Evolutionary conservation across 2,113 vertebrate species (phyloP).

Genomic region (Amblyornis subalaris): DNA sequence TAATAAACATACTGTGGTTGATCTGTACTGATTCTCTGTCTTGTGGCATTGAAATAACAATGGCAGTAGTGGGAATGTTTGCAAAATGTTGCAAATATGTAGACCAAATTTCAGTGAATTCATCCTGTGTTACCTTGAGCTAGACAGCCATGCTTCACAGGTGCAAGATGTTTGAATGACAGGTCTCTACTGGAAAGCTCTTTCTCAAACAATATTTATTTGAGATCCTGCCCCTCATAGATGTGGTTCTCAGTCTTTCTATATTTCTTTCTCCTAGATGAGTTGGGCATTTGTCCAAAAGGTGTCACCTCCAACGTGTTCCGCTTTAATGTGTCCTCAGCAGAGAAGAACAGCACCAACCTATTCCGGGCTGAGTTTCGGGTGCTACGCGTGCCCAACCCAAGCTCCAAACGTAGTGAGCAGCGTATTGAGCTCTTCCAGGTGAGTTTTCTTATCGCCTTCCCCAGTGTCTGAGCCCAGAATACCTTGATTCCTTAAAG

Average conservation of each 20-base stretch:
- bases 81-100: background rate
- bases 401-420: slow-evolving; percentile 84
- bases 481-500: background rate
- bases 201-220: background rate
- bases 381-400: slow-evolving; percentile 87
- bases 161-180: background rate
- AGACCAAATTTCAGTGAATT: background rate
- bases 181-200: background rate
- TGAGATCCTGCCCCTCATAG: background rate
- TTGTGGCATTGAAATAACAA: background rate
- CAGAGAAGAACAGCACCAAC: slow-evolving; percentile 95
- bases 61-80: background rate
- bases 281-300: slow-evolving; percentile 87
- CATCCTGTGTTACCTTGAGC: background rate
- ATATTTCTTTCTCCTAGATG: slow-evolving; percentile 73
- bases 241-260: slow-evolving; percentile 13
- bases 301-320: slow-evolving; percentile 91
- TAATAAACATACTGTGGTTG: background rate
- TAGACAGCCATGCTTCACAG: background rate
- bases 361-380: slow-evolving; percentile 95
- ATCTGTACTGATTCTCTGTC: background rate
- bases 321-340: slow-evolving; percentile 91
- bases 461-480: background rate
- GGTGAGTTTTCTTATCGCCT: slow-evolving; percentile 63
- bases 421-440: slow-evolving; percentile 97